These are phyloP conservation scores for Polietes domitor DNA, from an alignment of 2,888 invertebrate genomes.

Conservation along the genomic window DNA sequence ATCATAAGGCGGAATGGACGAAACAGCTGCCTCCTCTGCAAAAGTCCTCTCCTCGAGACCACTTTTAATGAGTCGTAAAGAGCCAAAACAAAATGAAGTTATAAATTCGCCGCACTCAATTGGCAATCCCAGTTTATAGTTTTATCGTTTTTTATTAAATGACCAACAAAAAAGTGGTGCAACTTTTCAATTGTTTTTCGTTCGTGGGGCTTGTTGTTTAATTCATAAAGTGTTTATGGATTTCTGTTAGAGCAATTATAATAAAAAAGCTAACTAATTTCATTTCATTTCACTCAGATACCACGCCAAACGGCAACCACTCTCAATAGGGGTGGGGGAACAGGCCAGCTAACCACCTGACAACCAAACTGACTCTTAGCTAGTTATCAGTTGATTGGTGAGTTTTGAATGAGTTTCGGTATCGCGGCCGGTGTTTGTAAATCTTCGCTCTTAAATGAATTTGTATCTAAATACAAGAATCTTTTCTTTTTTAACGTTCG, in stretches of 20 bases:
- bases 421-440: constrained; percentile 13
- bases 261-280: constrained; percentile 65
- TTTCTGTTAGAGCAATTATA: constrained; percentile 62
- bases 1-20: background rate
- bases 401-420: constrained; percentile 49
- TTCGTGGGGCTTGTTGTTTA: background rate
- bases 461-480: constrained; percentile 4
- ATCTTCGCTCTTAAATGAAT: constrained; percentile 11
- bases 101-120: constrained; percentile 52
- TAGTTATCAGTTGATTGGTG: constrained; percentile 59
- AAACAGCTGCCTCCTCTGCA: background rate
- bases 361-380: background rate
- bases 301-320: background rate
- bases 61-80: background rate
- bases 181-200: background rate
- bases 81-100: constrained; percentile 43
- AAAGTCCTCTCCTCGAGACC: background rate
- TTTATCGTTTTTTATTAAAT: constrained; percentile 16
- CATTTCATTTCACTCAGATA: constrained; percentile 30
- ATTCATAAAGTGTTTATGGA: constrained; percentile 66
- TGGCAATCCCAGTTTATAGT: background rate
- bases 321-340: background rate
- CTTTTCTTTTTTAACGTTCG: background rate
- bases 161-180: background rate
- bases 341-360: background rate